Percentiles rank a stretch among this genome's conserved stretches.
phyloP scores from a whole-genome alignment of 2,113 vertebrate genomes.

The Cyphomyrus discorhynchus region DNA sequence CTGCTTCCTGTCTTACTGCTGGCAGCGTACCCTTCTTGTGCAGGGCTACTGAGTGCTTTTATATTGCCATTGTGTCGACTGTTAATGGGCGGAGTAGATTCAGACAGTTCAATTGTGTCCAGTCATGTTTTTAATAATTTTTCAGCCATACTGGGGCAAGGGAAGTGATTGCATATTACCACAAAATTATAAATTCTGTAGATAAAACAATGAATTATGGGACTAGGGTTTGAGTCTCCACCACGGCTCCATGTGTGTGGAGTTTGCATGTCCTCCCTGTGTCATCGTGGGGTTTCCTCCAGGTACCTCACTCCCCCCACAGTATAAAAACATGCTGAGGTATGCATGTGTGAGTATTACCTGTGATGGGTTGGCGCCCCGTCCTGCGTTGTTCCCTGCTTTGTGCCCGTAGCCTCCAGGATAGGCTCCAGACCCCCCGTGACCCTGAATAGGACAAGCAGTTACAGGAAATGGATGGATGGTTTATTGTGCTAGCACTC shows the following conservation, averaged over 20 bases:
- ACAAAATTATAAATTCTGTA: background rate
- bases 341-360: too few species aligned
- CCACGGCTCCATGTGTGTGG: too few species aligned
- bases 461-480: background rate
- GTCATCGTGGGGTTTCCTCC: background rate
- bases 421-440: background rate
- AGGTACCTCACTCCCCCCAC: background rate
- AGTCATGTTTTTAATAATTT: background rate
- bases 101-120: background rate
- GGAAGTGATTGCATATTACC: background rate
- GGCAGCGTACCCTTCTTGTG: background rate
- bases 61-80: background rate
- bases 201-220: background rate
- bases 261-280: too few species aligned
- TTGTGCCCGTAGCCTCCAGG: background rate
- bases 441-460: background rate
- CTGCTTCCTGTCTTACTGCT: background rate
- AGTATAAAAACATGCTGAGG: too few species aligned
- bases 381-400: background rate
- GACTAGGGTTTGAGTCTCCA: too few species aligned
- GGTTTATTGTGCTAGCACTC: background rate
- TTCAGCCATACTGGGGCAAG: background rate
- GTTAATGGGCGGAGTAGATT: background rate
- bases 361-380: background rate
- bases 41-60: background rate